Evolutionary conservation across 2,113 vertebrate species (phyloP).

Genomic region (Muscicapa adusta): DNA sequence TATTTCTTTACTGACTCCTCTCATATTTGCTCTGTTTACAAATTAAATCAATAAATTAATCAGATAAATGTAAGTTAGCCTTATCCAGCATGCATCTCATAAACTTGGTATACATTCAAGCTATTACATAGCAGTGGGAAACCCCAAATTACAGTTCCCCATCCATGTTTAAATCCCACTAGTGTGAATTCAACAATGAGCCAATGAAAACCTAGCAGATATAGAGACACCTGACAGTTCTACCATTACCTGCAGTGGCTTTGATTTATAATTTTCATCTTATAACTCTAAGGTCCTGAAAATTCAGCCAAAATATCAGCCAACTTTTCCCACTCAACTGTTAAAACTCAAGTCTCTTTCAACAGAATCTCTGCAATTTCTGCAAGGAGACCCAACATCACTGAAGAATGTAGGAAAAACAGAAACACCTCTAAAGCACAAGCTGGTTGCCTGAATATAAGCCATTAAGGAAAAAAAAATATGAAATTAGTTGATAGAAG

Average conservation of each 20-base stretch:
- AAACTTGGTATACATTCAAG: background rate
- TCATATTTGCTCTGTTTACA: background rate
- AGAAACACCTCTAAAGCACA: background rate
- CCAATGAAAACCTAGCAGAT: background rate
- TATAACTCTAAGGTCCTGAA: background rate
- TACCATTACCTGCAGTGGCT: background rate
- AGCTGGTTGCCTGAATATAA: background rate
- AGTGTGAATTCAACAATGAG: background rate
- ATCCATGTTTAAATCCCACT: background rate
- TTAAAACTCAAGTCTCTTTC: background rate
- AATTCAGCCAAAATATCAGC: background rate
- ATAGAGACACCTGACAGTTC: background rate
- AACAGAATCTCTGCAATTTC: background rate
- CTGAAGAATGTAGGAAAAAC: background rate
- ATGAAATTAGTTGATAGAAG: background rate
- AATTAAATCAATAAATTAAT: background rate
- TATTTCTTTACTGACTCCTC: background rate
- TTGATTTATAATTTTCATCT: background rate
- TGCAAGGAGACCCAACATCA: background rate
- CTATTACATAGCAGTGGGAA: rapidly evolving
- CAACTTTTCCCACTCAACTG: background rate
- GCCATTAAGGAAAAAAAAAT: background rate
- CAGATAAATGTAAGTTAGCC: background rate
- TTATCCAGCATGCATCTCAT: background rate
- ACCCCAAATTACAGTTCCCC: background rate